Evolutionary conservation across 92 coral and sea anemone species (phyloP).

Genomic region (Parazoanthus atlanticus): DNA sequence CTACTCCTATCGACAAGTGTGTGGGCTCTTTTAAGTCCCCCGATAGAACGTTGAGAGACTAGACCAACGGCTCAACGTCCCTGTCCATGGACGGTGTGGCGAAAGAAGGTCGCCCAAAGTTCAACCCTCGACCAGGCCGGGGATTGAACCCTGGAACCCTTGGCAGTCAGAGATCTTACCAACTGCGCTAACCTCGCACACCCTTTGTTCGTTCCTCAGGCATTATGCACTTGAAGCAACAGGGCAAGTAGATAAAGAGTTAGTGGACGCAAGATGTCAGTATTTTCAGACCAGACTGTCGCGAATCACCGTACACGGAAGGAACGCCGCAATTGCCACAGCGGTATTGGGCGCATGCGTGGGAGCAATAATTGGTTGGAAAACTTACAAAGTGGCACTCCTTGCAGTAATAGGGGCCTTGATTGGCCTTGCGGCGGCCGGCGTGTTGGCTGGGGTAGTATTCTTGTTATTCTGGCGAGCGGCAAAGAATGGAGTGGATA

Average conservation of each 20-base stretch:
- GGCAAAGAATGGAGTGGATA: constrained; percentile 15
- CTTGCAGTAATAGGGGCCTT: neutral
- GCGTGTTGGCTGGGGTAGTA: neutral
- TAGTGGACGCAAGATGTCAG: constrained; percentile 2
- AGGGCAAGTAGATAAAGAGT: neutral
- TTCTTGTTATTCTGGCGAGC: constrained; percentile 13
- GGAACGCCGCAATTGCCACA: constrained; percentile 38
- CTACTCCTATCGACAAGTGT: no score
- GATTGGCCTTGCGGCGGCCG: constrained; percentile 19
- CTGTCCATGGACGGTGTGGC: no score
- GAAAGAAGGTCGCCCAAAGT: no score
- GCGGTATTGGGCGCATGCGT: constrained; percentile 12
- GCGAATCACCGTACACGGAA: constrained; percentile 27
- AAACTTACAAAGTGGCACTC: neutral
- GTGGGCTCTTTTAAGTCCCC: no score
- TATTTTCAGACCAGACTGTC: constrained; percentile 24
- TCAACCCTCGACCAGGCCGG: no score
- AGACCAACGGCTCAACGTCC: no score
- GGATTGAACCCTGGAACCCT: no score
- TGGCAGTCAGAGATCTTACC: no score
- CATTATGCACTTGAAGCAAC: constrained; percentile 14
- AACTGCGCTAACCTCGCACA: no score
- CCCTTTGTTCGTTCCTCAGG: constrained; percentile 3
- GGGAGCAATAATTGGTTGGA: constrained; percentile 17
- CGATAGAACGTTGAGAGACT: no score